phyloP scores from a whole-genome alignment of 2,113 vertebrate genomes.

The Microtus richardsoni region DNA sequence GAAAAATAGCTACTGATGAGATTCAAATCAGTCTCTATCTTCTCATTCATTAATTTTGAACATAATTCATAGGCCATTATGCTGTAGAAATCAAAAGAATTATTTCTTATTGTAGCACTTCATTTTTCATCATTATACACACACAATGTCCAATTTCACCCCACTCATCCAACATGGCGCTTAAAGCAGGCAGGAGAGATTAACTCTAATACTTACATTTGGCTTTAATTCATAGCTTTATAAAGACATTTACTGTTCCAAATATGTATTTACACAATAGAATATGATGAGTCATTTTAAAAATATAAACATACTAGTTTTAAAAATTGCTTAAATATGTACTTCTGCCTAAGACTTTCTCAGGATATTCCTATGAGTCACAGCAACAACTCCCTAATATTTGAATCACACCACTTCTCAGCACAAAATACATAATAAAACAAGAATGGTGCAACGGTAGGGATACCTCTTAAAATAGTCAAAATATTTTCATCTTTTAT shows the following conservation, averaged over 20 bases:
- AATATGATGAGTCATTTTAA: slow-evolving; percentile 82
- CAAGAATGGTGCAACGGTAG: not conserved
- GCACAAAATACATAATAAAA: slow-evolving; percentile 1
- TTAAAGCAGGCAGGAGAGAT: slow-evolving; percentile 81
- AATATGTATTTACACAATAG: slow-evolving; percentile 85
- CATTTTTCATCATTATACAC: slow-evolving; percentile 86
- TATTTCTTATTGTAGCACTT: slow-evolving; percentile 86
- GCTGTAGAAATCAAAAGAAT: slow-evolving; percentile 87
- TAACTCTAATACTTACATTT: slow-evolving; percentile 82
- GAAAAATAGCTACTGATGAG: slow-evolving; percentile 88
- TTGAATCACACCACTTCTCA: slow-evolving; percentile 32
- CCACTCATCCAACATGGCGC: slow-evolving; percentile 75
- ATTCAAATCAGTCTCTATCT: slow-evolving; percentile 87
- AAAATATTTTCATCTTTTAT: slow-evolving; percentile 52
- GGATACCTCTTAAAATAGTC: slow-evolving; percentile 25
- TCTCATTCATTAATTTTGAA: slow-evolving; percentile 89
- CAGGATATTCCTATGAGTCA: slow-evolving; percentile 42
- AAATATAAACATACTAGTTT: slow-evolving; percentile 83
- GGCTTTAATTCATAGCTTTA: slow-evolving; percentile 83
- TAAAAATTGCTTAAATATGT: slow-evolving; percentile 83
- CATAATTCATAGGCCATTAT: slow-evolving; percentile 88
- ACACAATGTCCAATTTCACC: slow-evolving; percentile 86
- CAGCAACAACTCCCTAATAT: slow-evolving; percentile 52
- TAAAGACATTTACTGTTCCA: slow-evolving; percentile 78
- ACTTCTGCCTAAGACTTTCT: slow-evolving; percentile 61